Evolutionary conservation across 2,888 invertebrate species (phyloP).

Genomic region (Periphyllus acericola): DNA sequence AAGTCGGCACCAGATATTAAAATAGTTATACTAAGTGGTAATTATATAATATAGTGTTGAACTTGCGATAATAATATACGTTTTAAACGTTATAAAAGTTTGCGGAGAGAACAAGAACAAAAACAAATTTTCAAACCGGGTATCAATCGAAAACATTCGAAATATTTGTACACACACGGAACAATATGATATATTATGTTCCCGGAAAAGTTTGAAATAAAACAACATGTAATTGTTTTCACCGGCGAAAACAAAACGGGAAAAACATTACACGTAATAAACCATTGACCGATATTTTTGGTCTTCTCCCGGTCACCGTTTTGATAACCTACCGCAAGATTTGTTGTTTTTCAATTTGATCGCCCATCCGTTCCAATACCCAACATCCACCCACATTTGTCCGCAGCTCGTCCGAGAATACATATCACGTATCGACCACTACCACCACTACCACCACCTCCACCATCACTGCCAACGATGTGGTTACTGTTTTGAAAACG

Average conservation of each 20-base stretch:
- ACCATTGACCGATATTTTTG: neutral
- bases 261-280: neutral
- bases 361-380: neutral
- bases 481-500: neutral
- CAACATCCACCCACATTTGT: neutral
- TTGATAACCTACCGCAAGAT: neutral
- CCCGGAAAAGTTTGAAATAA: neutral
- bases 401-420: neutral
- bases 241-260: neutral
- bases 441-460: neutral
- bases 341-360: conserved; percentile 40
- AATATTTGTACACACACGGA: no score
- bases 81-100: no score
- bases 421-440: conserved; percentile 46
- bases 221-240: neutral
- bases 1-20: no score
- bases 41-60: no score
- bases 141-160: no score
- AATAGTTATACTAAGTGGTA: no score
- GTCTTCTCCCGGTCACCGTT: neutral
- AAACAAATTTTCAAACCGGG: no score
- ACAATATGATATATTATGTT: no score
- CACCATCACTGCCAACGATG: no score
- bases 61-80: no score
- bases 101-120: no score